Evolutionary conservation across 2,888 invertebrate species (phyloP).

Genomic region (Dioctria linearis): DNA sequence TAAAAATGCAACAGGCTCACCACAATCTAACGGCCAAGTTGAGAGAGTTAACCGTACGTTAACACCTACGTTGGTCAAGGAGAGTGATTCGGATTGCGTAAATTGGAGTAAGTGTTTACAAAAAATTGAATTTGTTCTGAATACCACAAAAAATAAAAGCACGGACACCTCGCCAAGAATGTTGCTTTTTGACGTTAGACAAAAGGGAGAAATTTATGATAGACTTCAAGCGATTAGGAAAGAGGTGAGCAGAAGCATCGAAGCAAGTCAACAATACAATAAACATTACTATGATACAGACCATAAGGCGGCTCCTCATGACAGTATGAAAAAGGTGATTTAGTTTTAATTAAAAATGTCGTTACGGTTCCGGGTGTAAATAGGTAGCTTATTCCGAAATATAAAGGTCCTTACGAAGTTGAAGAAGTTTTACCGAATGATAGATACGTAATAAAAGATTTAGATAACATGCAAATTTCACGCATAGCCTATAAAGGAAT

Average conservation of each 20-base stretch:
- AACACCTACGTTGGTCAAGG: background rate
- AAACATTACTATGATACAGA: background rate
- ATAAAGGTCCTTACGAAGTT: background rate
- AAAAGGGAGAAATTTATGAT: too few relatives aligned
- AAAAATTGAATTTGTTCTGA: too few relatives aligned
- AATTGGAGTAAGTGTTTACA: too few relatives aligned
- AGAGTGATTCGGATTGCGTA: background rate
- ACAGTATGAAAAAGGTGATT: background rate
- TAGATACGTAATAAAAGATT: background rate
- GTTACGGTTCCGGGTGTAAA: too few relatives aligned
- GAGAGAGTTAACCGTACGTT: slow-evolving; percentile 2
- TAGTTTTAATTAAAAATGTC: too few relatives aligned
- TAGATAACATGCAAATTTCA: background rate
- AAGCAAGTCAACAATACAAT: too few relatives aligned
- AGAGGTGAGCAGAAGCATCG: too few relatives aligned
- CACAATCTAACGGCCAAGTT: slow-evolving; percentile 3
- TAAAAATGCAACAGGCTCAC: background rate
- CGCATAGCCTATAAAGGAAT: background rate
- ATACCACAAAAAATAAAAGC: too few relatives aligned
- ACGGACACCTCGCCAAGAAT: too few relatives aligned
- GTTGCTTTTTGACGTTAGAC: too few relatives aligned
- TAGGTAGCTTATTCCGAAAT: too few relatives aligned
- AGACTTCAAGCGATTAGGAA: too few relatives aligned
- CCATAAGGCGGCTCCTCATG: background rate
- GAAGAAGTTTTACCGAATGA: background rate